phyloP scores from a whole-genome alignment of 2,113 vertebrate species.

The Hydrolagus affinis region DNA sequence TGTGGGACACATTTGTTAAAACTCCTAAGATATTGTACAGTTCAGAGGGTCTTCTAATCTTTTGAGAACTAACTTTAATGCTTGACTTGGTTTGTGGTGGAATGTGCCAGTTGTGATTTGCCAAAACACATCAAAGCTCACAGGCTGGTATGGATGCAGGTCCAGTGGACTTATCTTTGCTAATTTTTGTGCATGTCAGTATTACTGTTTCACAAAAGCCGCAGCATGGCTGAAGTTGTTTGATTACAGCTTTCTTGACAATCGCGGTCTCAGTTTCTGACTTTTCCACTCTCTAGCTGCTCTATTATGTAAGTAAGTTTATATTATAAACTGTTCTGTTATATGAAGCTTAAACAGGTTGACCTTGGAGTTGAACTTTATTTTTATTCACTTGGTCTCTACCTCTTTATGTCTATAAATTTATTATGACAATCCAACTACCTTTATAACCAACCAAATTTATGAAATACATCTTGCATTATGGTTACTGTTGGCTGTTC shows the following conservation, averaged over 20 bases:
- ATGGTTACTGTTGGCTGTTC: not conserved
- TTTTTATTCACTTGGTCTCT: not conserved
- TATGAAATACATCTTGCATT: not conserved
- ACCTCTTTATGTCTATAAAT: not conserved
- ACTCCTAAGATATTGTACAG: not conserved
- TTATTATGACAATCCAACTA: not conserved
- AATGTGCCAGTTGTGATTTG: conserved; percentile 29
- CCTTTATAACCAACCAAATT: not conserved
- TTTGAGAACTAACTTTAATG: conserved; percentile 19
- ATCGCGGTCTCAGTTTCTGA: conserved; percentile 21
- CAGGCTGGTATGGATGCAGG: conserved; percentile 32
- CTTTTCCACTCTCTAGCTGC: conserved; percentile 16
- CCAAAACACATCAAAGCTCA: conserved; percentile 19
- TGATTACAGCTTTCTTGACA: conserved; percentile 29
- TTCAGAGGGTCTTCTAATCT: not conserved
- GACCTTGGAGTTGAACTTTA: not conserved
- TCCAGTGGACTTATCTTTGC: conserved; percentile 32
- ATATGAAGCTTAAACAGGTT: conserved; percentile 11
- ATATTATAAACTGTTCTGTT: conserved; percentile 19
- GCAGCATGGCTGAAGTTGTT: conserved; percentile 33
- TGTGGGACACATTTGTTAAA: not conserved
- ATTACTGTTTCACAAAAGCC: conserved; percentile 18
- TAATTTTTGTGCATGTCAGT: conserved; percentile 21
- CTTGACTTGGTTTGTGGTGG: conserved; percentile 32
- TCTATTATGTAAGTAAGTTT: conserved; percentile 28